Evolutionary conservation across 2,797 vertebrate species (phyloP), one percentile per base, ranked within the genome.

Genomic region (Sebastolobus alascanus): DNA sequence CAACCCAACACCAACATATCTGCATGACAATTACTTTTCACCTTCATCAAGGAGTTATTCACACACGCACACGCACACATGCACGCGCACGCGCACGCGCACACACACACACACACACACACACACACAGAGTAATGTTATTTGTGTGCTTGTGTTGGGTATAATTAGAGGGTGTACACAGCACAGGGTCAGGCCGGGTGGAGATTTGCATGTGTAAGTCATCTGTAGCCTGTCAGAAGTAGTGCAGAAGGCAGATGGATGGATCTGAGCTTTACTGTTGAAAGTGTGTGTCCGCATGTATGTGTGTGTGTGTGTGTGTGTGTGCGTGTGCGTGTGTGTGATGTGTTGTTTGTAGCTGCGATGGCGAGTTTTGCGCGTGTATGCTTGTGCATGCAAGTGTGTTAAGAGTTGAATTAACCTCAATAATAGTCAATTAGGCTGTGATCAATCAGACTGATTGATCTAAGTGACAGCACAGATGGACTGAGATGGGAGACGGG

Each of bases 401-500:
- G 67, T 95, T 97, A 96, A 97, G 97, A 98, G 97, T 98, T 97
- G 98, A 99, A 98, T 98, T 98, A 99, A 97, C 96, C 96, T 97
- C 97, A 97, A 97, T 98, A 98, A 98, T 96, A 97, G 96, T 96
- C 97, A 97, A 96, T 97, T 96, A 97, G 97, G 96, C 89, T 90
- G 97, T 98, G 98, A 99, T 99, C 98, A 98, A 99, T 99, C 98
- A 99, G 97, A 95, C 97, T 99, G 98, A 99, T 99, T 97, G 98
- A 99, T 99, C 97, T 97, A 97, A 98, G 96, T 96, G 96, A 97
- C 97, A 97, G 98, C 96, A 93, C 93, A 90, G 96, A 94, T 93
- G 94, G 97, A 99, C 97, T 95, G 89, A 94, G 89, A 92, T 72
- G 85, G 85, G 89, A 85, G 55, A 89, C 73, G 83, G 86, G 82